Base-by-base conservation (phyloP, 2,797 vertebrate species). In the Propithecus perrieri region DNA sequence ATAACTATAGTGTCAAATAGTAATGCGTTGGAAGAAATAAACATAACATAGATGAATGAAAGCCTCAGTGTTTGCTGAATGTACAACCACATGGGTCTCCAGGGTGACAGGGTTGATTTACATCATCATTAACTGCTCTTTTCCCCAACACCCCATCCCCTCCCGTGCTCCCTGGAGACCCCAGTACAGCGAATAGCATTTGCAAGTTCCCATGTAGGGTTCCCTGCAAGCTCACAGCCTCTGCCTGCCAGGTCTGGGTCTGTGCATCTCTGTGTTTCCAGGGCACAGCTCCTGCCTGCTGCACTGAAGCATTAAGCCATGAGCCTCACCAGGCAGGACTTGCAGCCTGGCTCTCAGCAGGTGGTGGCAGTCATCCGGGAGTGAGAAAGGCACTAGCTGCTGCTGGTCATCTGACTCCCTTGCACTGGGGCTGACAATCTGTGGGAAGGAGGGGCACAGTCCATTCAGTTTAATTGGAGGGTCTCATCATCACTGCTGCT, bases 21-120 rank as follows among this genome's bases (percentile, higher is more conserved):
- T 35, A 97, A 89, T 79, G 87, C 20, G n/a, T 86, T 93, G 48
- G 92, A 46, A 72, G 67, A 33, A 94, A 95, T 78, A 94, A 95
- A 86, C 59, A 78, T 55, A 85, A 55, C 48, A 57, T 3, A 81
- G 38, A 96, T 53, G 83, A 95, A 91, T 91, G 80, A 57, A 88
- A 76, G 17, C 79, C 43, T 83, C 48, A 22, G 48, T 28, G n/a
- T 87, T 87, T 59, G 71, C 91, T 78, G 59, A 65, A 53, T 20
- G 24, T 35, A 88, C 65, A 75, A 67, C n/a, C 46, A 41, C 48
- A 2, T 8, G 28, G 53, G 48, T 79, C 71, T 91, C 90, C 48
- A 6, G 71, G 86, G 90, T 67, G 48, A 85, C 72, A 43, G 26
- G 50, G 18, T 12, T 43, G 20, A 88, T 87, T 46, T 97, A 63